A percentile compares a stretch with the other conserved stretches of the same genome.
These are phyloP conservation scores for Ellobius talpinus DNA, from an alignment of 2,113 vertebrate genomes.

Conservation along the genomic window DNA sequence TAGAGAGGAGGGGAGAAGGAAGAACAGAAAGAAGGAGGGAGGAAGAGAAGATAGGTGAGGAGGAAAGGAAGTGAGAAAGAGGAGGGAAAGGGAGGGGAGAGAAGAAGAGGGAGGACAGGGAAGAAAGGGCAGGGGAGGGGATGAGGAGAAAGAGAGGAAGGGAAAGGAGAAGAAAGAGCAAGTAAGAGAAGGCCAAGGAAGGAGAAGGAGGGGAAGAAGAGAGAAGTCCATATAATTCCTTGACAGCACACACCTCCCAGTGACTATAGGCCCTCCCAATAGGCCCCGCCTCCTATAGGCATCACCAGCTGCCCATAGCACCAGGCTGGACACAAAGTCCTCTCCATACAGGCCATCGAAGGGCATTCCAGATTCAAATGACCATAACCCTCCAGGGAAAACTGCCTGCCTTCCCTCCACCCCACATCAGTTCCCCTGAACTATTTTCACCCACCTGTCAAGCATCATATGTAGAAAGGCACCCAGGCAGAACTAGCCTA, in stretches of 20 bases:
- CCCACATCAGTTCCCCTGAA: background rate
- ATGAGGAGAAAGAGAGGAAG: background rate
- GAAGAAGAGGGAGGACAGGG: background rate
- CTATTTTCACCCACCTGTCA: background rate
- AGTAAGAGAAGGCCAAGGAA: background rate
- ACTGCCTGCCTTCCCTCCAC: background rate
- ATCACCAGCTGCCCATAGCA: background rate
- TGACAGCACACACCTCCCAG: background rate
- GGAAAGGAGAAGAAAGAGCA: background rate
- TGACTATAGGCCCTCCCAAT: background rate
- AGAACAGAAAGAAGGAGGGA: background rate
- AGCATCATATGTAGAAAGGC: background rate
- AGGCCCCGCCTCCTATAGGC: background rate
- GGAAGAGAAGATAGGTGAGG: background rate
- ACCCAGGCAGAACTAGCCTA: background rate
- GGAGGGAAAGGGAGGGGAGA: background rate
- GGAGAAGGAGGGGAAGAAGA: background rate
- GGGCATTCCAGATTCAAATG: background rate
- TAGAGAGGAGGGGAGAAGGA: no score
- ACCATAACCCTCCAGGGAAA: background rate
- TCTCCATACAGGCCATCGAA: background rate
- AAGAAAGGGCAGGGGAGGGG: background rate
- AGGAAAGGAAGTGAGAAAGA: background rate
- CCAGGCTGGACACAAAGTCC: background rate
- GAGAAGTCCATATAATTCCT: background rate